Conservation (phyloP, 2,797 vertebrate species). For the Cuniculus paca region DNA sequence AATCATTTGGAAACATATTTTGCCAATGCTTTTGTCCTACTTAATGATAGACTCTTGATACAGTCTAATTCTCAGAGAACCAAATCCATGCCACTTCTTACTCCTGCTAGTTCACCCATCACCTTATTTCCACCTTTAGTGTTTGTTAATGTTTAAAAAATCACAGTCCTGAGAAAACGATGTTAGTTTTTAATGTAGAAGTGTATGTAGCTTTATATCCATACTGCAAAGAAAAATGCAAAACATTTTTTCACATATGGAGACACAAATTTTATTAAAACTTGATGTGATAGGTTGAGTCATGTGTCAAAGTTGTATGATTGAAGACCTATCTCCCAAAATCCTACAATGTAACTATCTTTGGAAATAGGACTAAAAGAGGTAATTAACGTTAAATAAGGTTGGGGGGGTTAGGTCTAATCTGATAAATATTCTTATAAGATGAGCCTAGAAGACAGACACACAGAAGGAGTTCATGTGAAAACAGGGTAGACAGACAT, state of each 20-base stretch:
- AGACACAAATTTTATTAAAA: slow-evolving; percentile 25
- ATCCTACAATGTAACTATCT: neutral
- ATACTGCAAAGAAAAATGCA: neutral
- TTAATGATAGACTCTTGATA: neutral
- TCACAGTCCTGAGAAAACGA: neutral
- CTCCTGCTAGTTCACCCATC: neutral
- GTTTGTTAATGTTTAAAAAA: neutral
- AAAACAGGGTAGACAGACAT: neutral
- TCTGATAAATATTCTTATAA: neutral
- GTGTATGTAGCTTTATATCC: neutral
- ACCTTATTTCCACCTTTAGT: neutral
- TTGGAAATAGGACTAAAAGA: neutral
- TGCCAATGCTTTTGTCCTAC: neutral
- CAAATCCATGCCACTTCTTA: neutral
- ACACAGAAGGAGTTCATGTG: neutral
- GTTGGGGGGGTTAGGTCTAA: too few species aligned
- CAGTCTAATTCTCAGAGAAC: neutral
- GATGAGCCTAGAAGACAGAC: neutral
- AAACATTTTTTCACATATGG: neutral
- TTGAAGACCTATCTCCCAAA: neutral
- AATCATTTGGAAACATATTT: slow-evolving; percentile 42
- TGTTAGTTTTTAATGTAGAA: neutral
- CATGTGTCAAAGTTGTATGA: neutral
- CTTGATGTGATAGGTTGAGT: neutral
- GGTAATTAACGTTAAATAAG: neutral